phyloP scores from a whole-genome alignment of 92 coral and sea anemone genomes.

The Zoanthus sociatus region DNA sequence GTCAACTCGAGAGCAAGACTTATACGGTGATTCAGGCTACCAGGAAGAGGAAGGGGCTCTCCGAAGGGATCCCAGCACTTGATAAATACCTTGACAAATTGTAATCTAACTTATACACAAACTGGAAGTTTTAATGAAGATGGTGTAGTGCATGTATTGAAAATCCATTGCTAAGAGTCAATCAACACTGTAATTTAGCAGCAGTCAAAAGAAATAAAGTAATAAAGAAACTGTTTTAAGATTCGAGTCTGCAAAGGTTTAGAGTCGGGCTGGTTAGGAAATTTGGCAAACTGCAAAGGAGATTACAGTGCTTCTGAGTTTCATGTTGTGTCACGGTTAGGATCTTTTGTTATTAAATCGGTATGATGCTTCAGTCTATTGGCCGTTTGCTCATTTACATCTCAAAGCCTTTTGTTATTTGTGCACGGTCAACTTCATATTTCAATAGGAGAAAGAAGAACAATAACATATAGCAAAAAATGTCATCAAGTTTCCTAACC shows the following conservation, averaged over 20 bases:
- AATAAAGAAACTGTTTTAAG: background rate
- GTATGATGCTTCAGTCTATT: too few relatives aligned
- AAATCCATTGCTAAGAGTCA: background rate
- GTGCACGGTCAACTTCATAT: too few relatives aligned
- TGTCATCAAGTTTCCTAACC: too few relatives aligned
- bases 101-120: constrained; percentile 34
- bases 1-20: constrained; percentile 58
- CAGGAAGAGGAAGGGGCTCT: constrained; percentile 90
- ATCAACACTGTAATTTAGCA: background rate
- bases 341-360: too few relatives aligned
- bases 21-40: constrained; percentile 58
- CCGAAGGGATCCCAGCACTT: constrained; percentile 77
- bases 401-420: too few relatives aligned
- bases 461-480: too few relatives aligned
- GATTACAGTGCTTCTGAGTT: too few relatives aligned
- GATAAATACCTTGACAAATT: constrained; percentile 91
- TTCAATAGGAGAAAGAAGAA: too few relatives aligned
- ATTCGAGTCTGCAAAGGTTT: background rate
- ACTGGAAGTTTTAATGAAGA: background rate
- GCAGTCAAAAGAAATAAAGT: background rate
- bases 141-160: background rate
- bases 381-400: too few relatives aligned
- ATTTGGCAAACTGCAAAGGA: too few relatives aligned
- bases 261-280: too few relatives aligned
- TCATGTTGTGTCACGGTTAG: too few relatives aligned